Percentiles rank a stretch among this genome's conserved stretches.
Evolutionary conservation across 2,797 vertebrate genomes (phyloP).

Genomic region (Alosa sapidissima): DNA sequence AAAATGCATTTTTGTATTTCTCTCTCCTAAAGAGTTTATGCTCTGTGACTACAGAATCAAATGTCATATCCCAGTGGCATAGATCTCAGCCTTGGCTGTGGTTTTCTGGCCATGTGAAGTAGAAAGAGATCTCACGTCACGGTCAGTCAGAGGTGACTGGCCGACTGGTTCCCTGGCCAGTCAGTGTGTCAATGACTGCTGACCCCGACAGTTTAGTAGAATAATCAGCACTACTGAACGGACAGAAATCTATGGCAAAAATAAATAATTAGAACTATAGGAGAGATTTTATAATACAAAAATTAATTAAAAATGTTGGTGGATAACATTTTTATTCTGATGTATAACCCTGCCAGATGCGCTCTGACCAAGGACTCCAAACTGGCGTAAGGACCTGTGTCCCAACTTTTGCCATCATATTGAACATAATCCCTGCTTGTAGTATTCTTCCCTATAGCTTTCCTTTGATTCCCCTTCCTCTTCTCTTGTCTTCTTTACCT

Average conservation of each 20-base stretch:
- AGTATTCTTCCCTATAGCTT: conserved; percentile 1
- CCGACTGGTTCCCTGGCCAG: not conserved
- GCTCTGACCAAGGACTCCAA: conserved; percentile 77
- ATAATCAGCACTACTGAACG: not conserved
- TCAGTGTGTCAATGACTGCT: not conserved
- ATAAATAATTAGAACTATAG: not conserved
- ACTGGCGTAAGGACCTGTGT: conserved; percentile 81
- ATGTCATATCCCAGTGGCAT: not conserved
- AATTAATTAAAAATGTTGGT: conserved; percentile 68
- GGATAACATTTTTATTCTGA: conserved; percentile 77
- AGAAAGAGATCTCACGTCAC: not conserved
- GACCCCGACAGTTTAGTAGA: conserved; percentile 29
- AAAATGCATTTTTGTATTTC: conserved; percentile 60
- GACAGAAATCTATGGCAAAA: not conserved
- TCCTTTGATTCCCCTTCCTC: not conserved
- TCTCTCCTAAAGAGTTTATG: conserved; percentile 37
- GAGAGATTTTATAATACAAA: conserved; percentile 55
- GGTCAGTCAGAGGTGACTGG: not conserved
- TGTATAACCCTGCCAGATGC: conserved; percentile 81
- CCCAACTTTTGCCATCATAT: conserved; percentile 56
- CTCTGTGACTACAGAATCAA: not conserved
- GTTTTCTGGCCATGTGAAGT: not conserved
- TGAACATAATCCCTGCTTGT: conserved; percentile 40
- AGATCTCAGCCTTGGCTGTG: not conserved
- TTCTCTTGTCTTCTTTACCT: conserved; percentile 26